Percentiles rank a stretch among this genome's conserved stretches.
These are phyloP conservation scores for Chaunax sp. DNA, from an alignment of 2,797 vertebrate species.

Conservation along the genomic window DNA sequence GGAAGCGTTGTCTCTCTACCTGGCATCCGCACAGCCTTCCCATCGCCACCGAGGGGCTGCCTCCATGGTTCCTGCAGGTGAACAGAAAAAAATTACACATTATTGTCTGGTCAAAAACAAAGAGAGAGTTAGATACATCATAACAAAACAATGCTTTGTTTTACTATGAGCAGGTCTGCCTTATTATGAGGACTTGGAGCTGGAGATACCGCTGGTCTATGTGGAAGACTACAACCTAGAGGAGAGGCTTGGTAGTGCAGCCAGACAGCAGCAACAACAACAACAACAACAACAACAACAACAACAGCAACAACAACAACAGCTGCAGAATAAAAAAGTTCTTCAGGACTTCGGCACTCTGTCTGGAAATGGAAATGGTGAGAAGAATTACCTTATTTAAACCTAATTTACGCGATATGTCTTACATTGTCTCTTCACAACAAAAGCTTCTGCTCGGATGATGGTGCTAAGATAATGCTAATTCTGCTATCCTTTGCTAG, in stretches of 20 bases:
- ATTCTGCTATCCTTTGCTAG: slow-evolving; percentile 64
- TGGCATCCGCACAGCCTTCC: slow-evolving; percentile 80
- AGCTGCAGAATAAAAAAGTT: slow-evolving; percentile 67
- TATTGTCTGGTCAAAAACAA: background rate
- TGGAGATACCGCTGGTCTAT: slow-evolving; percentile 83
- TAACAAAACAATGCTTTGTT: background rate
- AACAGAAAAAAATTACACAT: background rate
- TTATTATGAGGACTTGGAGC: slow-evolving; percentile 81
- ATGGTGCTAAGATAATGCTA: background rate
- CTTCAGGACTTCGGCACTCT: slow-evolving; percentile 69
- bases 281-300: background rate
- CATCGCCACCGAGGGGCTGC: slow-evolving; percentile 79
- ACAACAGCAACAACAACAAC: slow-evolving; percentile 51
- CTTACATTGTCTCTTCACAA: background rate
- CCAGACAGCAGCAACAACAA: slow-evolving; percentile 43
- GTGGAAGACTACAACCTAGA: slow-evolving; percentile 80
- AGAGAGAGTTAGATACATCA: no score
- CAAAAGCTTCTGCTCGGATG: background rate
- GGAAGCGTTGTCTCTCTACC: slow-evolving; percentile 86
- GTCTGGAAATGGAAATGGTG: slow-evolving; percentile 74
- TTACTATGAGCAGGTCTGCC: slow-evolving; percentile 63
- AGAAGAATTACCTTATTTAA: slow-evolving; percentile 19
- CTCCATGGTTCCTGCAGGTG: slow-evolving; percentile 75
- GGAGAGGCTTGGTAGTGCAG: slow-evolving; percentile 62
- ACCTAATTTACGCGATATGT: background rate